phyloP scores from a whole-genome alignment of 2,797 vertebrate species.

The Phoeniculus purpureus region DNA sequence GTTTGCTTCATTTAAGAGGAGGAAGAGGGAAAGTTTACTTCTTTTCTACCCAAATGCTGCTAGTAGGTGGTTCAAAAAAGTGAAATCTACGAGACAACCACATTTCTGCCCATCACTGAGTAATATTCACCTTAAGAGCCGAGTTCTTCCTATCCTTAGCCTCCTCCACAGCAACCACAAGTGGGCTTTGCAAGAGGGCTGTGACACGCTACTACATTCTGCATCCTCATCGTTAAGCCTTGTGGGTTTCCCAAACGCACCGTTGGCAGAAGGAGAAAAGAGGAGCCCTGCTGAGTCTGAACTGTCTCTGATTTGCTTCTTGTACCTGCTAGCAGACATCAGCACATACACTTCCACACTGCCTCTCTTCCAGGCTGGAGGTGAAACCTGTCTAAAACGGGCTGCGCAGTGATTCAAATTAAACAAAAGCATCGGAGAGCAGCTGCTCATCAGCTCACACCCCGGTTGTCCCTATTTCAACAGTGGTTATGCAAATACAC shows the following conservation, averaged over 20 bases:
- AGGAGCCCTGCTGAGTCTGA: neutral
- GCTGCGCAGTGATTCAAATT: neutral
- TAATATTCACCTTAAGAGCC: neutral
- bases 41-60: neutral
- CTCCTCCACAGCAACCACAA: neutral
- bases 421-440: neutral
- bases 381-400: neutral
- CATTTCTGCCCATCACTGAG: neutral
- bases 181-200: rapidly evolving
- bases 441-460: neutral
- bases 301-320: neutral
- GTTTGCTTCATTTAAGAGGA: neutral
- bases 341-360: rapidly evolving
- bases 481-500: neutral
- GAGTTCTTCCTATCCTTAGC: neutral
- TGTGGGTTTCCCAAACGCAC: neutral
- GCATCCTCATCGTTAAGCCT: neutral
- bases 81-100: neutral
- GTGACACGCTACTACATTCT: neutral
- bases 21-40: neutral
- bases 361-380: neutral
- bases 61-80: neutral
- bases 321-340: neutral
- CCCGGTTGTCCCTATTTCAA: neutral
- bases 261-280: neutral